Evolutionary conservation across 2,113 vertebrate genomes (phyloP), one percentile per base, ranked within the genome.

Genomic region (Microtus montanus): DNA sequence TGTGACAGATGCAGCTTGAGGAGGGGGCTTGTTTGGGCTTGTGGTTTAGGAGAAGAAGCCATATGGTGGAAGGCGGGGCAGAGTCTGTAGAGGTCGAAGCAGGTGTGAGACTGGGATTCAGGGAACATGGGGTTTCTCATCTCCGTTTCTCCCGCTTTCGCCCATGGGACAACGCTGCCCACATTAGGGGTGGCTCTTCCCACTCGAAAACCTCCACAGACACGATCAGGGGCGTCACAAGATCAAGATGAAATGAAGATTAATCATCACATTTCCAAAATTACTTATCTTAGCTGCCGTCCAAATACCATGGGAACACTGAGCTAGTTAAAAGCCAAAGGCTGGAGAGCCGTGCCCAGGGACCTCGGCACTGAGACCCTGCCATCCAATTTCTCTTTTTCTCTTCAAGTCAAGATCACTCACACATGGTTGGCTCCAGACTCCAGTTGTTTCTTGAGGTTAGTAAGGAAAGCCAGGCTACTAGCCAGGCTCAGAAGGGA

Each of bases 281-380:
- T 35, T 87, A 93, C 74, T 82, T 71, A 88, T 87, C 49, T 93
- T 52, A 73, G 68, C 68, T 92, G 64, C 77, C 89, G 28, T 92
- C 77, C 44, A 90, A 70, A 71, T 91, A 71, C 4, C 38, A 52
- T 13, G 12, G 82, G 78, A 94, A 89, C 33, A 44, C 35, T 47
- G 77, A 90, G 80, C 90, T 91, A 75, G 91, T 93, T 95, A 79
- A 28, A 95, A 96, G 78, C 52, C 49, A 85, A 90, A 85, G 70
- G 54, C 58, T 89, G 64, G n/a, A 93, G 77, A 20, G 54, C 38
- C 77, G 7, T 38, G 77, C n/a, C 33, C 28, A 47, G 63, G 49
- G 61, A 93, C 38, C 78, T 92, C 30, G 28, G 94, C 71, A 82
- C 71, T 86, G 91, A 92, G 80, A 79, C 41, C n/a, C 14, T 4